phyloP scores from a whole-genome alignment of 1,140 invertebrate genomes.

The Orchestia grillus region DNA sequence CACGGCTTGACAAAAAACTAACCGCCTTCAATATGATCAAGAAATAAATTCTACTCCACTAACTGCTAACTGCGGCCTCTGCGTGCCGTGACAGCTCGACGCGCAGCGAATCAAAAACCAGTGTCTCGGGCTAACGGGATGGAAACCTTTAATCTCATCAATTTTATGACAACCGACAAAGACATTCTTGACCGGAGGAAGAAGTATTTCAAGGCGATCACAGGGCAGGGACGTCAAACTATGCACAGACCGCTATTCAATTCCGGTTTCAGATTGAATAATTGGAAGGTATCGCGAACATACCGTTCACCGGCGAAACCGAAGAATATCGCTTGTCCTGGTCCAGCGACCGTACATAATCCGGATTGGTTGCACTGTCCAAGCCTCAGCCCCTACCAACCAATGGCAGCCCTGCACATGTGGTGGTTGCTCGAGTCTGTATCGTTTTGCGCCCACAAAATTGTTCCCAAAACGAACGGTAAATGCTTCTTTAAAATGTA shows the following conservation, averaged over 20 bases:
- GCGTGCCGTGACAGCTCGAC: neutral
- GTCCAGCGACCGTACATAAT: neutral
- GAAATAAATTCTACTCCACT: too few species aligned
- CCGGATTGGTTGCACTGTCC: neutral
- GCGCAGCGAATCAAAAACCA: neutral
- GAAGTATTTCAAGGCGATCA: neutral
- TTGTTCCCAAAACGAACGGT: neutral
- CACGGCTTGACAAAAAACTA: too few species aligned
- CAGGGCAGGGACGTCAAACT: neutral
- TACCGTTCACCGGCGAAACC: neutral
- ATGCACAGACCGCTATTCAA: neutral
- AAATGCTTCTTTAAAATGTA: too few species aligned
- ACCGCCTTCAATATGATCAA: too few species aligned
- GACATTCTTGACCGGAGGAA: neutral
- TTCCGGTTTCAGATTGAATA: neutral
- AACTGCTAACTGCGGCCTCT: too few species aligned
- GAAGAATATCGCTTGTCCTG: neutral
- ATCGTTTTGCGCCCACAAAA: neutral
- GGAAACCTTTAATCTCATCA: neutral
- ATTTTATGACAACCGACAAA: neutral
- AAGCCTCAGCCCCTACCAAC: neutral
- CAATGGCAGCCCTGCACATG: neutral
- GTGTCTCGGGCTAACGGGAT: neutral
- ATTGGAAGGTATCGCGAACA: neutral
- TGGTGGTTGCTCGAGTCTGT: neutral